These are phyloP conservation scores for Girardia tigrina DNA, from an alignment of 2,888 invertebrate genomes.

Conservation along the genomic window DNA sequence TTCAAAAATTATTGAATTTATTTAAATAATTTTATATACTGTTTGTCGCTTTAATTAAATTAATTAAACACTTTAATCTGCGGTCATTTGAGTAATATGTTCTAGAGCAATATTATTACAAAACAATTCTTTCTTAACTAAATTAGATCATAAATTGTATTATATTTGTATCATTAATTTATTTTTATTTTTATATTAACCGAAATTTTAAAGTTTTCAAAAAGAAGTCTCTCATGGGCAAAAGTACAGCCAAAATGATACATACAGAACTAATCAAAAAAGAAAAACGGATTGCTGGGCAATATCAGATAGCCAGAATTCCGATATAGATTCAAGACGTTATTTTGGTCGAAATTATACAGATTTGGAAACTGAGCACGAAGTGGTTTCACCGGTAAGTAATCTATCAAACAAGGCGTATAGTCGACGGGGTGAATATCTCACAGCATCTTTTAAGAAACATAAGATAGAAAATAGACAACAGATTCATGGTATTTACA, in stretches of 20 bases:
- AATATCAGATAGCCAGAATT: not conserved
- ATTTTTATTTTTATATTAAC: no score
- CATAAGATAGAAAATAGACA: not conserved
- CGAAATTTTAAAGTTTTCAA: not conserved
- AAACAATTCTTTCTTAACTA: no score
- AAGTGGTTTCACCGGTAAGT: not conserved
- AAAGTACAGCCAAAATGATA: not conserved
- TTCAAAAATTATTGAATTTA: no score
- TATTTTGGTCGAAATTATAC: not conserved
- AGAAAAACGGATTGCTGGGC: slow-evolving; percentile 3
- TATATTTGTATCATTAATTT: no score
- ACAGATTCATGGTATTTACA: not conserved
- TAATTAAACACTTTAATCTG: no score
- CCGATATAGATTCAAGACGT: not conserved
- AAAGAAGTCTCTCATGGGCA: not conserved
- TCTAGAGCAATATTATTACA: no score
- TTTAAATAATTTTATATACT: no score
- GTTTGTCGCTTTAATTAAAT: no score
- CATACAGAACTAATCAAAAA: not conserved
- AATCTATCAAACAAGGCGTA: not conserved
- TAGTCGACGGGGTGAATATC: not conserved
- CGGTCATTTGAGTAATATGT: no score
- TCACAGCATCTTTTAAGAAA: not conserved
- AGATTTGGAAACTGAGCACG: not conserved
- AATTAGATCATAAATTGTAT: no score